phyloP scores from a whole-genome alignment of 2,797 vertebrate species.

The Lutjanus campechanus region DNA sequence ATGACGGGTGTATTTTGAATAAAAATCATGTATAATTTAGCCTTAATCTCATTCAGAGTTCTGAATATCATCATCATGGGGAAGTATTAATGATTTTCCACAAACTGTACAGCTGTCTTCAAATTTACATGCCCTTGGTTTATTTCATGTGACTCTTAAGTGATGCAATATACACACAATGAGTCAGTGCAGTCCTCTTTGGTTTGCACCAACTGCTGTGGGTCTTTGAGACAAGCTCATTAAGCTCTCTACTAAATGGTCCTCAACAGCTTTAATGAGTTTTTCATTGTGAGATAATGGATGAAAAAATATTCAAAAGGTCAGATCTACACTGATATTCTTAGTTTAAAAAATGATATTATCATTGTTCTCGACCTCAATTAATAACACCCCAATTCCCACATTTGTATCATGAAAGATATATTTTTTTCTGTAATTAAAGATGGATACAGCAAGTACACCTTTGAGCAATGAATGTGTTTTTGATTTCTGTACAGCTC shows the following conservation, averaged over 20 bases:
- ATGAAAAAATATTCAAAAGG: conserved; percentile 55
- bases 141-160: conserved; percentile 19
- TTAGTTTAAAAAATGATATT: conserved; percentile 6
- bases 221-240: conserved; percentile 45
- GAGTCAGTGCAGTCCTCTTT: neutral
- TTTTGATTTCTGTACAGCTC: neutral
- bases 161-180: conserved; percentile 5
- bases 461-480: neutral
- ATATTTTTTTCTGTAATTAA: conserved; percentile 12
- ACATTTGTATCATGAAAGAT: conserved; percentile 14
- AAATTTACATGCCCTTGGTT: conserved; percentile 21
- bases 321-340: conserved; percentile 51
- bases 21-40: neutral
- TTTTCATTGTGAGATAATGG: conserved; percentile 61
- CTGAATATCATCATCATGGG: neutral
- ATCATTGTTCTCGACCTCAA: conserved; percentile 30
- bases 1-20: neutral
- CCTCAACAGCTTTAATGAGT: conserved; percentile 56
- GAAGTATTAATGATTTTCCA: neutral
- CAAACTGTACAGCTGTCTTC: neutral
- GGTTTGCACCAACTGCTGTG: conserved; percentile 23
- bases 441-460: conserved; percentile 8
- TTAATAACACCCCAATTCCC: conserved; percentile 25
- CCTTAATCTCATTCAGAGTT: neutral
- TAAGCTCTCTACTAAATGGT: conserved; percentile 51